Evolutionary conservation across 2,113 vertebrate genomes (phyloP).

Genomic region (Rousettus leschenaultii): DNA sequence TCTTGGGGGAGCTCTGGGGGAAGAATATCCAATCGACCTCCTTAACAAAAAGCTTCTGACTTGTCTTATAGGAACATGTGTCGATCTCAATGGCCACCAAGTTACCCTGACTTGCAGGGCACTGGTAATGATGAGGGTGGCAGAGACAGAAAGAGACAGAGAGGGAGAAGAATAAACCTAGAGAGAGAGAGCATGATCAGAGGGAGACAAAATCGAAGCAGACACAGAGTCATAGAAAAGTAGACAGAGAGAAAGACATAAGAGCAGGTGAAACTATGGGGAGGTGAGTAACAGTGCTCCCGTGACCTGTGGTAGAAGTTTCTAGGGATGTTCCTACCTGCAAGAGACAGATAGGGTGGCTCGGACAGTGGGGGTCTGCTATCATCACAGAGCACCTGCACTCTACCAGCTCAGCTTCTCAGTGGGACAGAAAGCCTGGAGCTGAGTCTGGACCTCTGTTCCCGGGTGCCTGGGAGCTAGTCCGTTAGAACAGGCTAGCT

Average conservation of each 20-base stretch:
- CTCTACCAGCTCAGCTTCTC: not conserved
- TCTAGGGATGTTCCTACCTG: slow-evolving; percentile 82
- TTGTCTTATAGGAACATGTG: not conserved
- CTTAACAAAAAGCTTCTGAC: not conserved
- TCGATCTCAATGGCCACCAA: not conserved
- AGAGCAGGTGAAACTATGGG: slow-evolving; percentile 50
- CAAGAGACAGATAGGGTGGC: slow-evolving; percentile 52
- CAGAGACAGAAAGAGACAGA: not conserved
- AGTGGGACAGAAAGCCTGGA: not conserved
- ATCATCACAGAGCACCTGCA: no score
- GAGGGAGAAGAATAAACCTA: not conserved
- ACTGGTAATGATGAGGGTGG: not conserved
- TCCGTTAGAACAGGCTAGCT: not conserved
- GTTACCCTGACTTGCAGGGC: not conserved
- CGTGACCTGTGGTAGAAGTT: slow-evolving; percentile 75
- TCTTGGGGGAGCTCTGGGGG: not conserved
- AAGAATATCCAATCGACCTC: not conserved
- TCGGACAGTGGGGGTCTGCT: not conserved
- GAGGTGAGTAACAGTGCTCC: slow-evolving; percentile 83
- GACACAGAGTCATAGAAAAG: slow-evolving; percentile 37
- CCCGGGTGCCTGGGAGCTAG: not conserved
- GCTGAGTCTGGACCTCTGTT: not conserved
- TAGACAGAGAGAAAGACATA: slow-evolving; percentile 52
- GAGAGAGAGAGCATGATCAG: not conserved
- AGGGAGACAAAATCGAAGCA: not conserved